These are phyloP conservation scores for Mantis religiosa DNA, from an alignment of 2,888 invertebrate genomes.

Conservation along the genomic window DNA sequence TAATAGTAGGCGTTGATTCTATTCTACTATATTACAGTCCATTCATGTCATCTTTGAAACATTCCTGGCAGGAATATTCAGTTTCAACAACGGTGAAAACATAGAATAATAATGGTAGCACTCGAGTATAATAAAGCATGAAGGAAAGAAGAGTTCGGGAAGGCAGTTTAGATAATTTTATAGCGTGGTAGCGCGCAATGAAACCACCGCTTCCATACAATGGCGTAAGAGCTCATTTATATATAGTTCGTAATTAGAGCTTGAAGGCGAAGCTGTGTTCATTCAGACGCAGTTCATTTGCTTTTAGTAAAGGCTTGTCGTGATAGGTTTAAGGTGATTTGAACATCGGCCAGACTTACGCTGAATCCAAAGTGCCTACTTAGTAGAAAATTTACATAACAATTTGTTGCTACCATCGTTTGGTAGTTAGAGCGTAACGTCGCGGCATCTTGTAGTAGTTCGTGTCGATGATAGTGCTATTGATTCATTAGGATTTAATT, in stretches of 20 bases:
- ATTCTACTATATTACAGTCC: no score
- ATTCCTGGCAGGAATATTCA: no score
- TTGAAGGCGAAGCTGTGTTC: not conserved
- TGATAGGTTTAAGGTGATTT: not conserved
- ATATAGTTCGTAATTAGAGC: not conserved
- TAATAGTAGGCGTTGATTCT: no score
- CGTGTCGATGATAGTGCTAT: not conserved
- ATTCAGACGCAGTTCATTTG: no score
- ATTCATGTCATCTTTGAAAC: no score
- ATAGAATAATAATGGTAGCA: no score
- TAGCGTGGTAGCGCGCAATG: not conserved
- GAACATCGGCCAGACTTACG: not conserved
- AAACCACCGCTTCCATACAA: not conserved
- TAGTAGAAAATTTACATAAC: not conserved
- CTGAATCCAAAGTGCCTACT: not conserved
- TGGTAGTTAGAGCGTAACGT: not conserved
- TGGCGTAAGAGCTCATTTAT: not conserved
- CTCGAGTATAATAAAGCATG: not conserved
- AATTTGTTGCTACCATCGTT: not conserved
- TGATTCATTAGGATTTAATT: not conserved
- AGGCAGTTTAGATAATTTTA: not conserved
- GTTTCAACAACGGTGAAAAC: no score
- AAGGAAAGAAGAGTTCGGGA: not conserved
- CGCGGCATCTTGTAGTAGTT: not conserved
- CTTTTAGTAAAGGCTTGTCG: no score